These are phyloP conservation scores for Chitala chitala DNA, from an alignment of 2,113 vertebrate species.

Conservation along the genomic window DNA sequence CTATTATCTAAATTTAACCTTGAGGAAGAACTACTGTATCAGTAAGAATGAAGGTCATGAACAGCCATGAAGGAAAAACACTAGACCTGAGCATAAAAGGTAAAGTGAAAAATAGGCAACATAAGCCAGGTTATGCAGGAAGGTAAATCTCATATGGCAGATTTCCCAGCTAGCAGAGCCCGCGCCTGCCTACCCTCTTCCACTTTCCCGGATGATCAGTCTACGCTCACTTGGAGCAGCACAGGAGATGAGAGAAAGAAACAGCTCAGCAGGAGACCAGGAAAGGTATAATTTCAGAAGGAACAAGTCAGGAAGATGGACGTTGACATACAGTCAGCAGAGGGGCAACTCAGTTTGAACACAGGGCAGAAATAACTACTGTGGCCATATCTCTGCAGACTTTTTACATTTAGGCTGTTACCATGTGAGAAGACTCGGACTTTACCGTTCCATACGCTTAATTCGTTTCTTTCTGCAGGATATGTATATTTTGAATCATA, in stretches of 20 bases:
- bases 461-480: too few relatives aligned
- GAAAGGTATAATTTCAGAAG: background rate
- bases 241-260: background rate
- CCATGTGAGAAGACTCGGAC: background rate
- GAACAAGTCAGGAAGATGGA: background rate
- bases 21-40: too few relatives aligned
- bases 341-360: background rate
- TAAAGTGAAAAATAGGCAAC: background rate
- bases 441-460: background rate
- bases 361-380: background rate
- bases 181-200: background rate
- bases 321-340: background rate
- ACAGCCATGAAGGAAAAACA: too few relatives aligned
- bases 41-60: too few relatives aligned
- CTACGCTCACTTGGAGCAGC: background rate
- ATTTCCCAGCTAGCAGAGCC: background rate
- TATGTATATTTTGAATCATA: background rate
- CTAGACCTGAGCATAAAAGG: background rate
- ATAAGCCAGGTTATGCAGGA: background rate
- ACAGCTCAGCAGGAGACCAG: background rate
- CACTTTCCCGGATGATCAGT: background rate
- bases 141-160: background rate
- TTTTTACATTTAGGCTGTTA: background rate
- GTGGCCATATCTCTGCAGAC: background rate
- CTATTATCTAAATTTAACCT: too few relatives aligned